Base-by-base conservation (phyloP, 1,140 invertebrate genomes). In the Bombyx mandarina region DNA sequence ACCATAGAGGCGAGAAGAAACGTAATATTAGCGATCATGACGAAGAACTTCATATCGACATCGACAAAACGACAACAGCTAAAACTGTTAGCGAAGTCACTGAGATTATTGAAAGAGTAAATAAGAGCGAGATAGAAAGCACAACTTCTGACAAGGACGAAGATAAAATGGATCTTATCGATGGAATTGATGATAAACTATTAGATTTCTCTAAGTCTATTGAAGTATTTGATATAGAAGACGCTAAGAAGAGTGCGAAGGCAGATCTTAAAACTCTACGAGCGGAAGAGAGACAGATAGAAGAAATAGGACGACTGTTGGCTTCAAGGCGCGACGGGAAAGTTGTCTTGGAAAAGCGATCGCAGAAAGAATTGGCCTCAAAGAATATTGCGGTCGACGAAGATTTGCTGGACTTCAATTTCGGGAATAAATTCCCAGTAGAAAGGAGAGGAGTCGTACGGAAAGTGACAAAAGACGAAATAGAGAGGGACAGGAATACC, bases 271-370 rank as follows among this genome's bases (percentile, higher is more conserved):
- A 86, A 77, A 81, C 78, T 49, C 66, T 88, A 51, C 77, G 86
- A 68, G 85, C 86, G 3, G 88, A 89, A 67, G 88, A 88, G 43
- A 82, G 72, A 58, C 88, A 89, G 62, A 89, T 89, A 54, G 88
- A 88, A 73, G 88, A 84, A 42, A 88, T 89, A 7, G 88, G 88
- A 8, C 75, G 86, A 61, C 63, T 86, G 7, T 60, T 89, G 52
- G 82, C 82, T 48, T 77, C 83, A 0, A 77, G 78, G 60, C 71
- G 82, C 22, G 80, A 75, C 18, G 77, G 73, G 4, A 87, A 85
- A 62, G 43, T 87, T 1, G 63, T 86, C 12, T 52, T 88, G 48
- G 81, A 88, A 52, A 87, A 87, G 58, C 66, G 80, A 45, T 84
- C 84, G 3, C 79, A 88, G 58, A 81, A 80, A 57, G 75, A 85